Conservation (phyloP, 2,797 vertebrate genomes). For the Pelochelys cantorii region DNA sequence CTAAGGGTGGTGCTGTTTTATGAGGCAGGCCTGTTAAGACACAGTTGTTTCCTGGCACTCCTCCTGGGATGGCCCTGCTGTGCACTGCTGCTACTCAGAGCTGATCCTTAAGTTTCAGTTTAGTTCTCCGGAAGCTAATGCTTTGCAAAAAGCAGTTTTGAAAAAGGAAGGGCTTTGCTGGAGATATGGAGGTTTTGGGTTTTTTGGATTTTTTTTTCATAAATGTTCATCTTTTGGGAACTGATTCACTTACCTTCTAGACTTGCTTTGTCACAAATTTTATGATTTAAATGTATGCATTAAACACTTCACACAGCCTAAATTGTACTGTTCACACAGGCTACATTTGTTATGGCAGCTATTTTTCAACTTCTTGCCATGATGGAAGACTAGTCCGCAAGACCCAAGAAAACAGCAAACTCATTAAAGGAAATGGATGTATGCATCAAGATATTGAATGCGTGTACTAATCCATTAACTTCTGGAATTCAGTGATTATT, state of each 20-base stretch:
- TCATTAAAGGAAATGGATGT: neutral
- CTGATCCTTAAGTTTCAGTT: neutral
- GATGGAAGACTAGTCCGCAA: slow-evolving; percentile 7
- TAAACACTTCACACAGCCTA: neutral
- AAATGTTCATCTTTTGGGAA: neutral
- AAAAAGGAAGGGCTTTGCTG: neutral
- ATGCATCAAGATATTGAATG: neutral
- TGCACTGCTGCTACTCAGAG: neutral
- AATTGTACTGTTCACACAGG: neutral
- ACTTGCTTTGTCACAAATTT: neutral
- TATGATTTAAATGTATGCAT: neutral
- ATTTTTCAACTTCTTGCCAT: neutral
- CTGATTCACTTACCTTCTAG: neutral
- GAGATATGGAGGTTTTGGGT: neutral
- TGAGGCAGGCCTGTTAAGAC: neutral
- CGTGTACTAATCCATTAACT: neutral
- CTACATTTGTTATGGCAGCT: neutral
- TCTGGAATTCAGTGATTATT: neutral
- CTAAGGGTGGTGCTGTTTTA: too few relatives aligned
- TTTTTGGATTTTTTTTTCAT: neutral
- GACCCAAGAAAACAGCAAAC: neutral
- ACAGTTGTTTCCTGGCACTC: neutral
- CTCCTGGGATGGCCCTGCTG: neutral
- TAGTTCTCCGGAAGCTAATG: neutral
- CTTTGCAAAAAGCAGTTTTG: neutral